Evolutionary conservation across 1,140 invertebrate genomes (phyloP).

Genomic region (Bombus soroeensis): DNA sequence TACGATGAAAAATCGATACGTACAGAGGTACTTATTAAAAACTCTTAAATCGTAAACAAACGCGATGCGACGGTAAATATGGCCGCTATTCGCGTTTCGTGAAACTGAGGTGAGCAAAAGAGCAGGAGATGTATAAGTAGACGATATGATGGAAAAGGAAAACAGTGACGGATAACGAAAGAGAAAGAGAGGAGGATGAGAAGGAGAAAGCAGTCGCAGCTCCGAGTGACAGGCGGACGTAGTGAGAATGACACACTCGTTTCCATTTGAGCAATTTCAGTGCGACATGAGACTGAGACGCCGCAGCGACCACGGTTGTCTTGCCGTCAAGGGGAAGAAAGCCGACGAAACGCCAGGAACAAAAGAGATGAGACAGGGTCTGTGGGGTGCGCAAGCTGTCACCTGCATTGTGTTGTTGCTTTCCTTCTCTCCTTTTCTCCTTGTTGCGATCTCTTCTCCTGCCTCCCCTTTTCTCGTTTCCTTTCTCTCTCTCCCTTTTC

Average conservation of each 20-base stretch:
- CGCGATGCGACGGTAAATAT: constrained; percentile 12
- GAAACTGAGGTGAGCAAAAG: constrained; percentile 46
- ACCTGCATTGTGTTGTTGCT: constrained; percentile 75
- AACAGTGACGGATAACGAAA: background rate
- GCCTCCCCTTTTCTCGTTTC: background rate
- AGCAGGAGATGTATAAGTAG: background rate
- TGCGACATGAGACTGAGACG: constrained; percentile 64
- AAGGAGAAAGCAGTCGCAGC: constrained; percentile 20
- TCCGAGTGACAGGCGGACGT: constrained; percentile 67
- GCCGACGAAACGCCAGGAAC: constrained; percentile 69
- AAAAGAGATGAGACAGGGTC: constrained; percentile 65
- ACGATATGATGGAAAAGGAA: background rate
- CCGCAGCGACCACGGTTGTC: constrained; percentile 63
- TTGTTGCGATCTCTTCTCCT: too few relatives aligned
- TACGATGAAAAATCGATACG: constrained; percentile 13
- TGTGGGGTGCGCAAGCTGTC: constrained; percentile 74
- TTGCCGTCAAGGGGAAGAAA: constrained; percentile 69
- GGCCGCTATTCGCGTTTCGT: constrained; percentile 7
- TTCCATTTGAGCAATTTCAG: constrained; percentile 76
- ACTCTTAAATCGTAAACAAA: constrained; percentile 17
- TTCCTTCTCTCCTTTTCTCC: constrained; percentile 18
- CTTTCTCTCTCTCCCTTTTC: background rate
- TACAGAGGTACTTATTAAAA: too few relatives aligned
- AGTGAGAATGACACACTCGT: constrained; percentile 75
- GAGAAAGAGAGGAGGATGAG: background rate